phyloP scores from a whole-genome alignment of 2,113 vertebrate species.

The Mungos mungo region DNA sequence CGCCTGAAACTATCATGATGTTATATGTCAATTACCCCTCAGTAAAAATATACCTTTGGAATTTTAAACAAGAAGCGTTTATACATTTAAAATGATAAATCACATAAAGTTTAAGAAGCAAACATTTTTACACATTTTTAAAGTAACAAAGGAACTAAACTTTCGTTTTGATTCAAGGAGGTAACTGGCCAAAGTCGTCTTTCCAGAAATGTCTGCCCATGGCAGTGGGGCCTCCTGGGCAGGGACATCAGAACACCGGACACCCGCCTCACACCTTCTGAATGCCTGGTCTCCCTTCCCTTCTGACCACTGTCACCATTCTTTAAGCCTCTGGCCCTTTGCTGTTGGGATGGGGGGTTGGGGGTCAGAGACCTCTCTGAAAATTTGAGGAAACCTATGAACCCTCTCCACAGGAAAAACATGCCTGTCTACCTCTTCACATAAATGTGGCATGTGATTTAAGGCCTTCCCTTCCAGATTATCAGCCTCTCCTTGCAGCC shows the following conservation, averaged over 20 bases:
- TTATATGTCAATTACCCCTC: not conserved
- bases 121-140: not conserved
- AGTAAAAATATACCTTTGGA: not conserved
- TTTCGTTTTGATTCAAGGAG: not conserved
- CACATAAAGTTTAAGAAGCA: not conserved
- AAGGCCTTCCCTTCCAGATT: not conserved
- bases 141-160: not conserved
- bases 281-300: not conserved
- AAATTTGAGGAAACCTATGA: not conserved
- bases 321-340: not conserved
- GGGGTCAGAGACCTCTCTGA: not conserved
- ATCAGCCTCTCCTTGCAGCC: not conserved
- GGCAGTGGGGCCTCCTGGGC: not conserved
- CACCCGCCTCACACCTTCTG: fast-evolving
- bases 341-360: not conserved
- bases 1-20: not conserved
- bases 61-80: not conserved
- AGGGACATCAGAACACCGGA: not conserved
- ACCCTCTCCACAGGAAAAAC: not conserved
- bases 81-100: not conserved
- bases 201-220: not conserved
- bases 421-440: not conserved
- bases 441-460: not conserved
- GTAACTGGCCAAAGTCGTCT: not conserved
- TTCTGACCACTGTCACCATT: not conserved